These are phyloP conservation scores for Habroteleia sp. DNA, from an alignment of 2,888 invertebrate genomes.

Conservation along the genomic window DNA sequence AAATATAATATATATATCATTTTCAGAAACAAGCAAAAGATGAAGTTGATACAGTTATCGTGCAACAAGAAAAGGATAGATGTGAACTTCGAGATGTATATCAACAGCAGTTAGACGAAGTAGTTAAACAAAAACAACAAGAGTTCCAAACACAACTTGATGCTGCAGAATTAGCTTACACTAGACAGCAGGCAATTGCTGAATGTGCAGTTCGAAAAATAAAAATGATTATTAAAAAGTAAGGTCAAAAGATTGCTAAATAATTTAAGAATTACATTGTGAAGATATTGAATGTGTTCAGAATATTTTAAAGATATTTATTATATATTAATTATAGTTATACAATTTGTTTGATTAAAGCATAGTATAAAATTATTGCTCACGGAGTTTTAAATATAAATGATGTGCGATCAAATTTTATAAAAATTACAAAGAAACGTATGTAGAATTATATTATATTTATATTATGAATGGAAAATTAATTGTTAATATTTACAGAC, in stretches of 20 bases:
- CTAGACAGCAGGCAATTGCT: constrained; percentile 85
- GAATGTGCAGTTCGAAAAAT: constrained; percentile 88
- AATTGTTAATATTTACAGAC: constrained; percentile 82
- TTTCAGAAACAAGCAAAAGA: constrained; percentile 81
- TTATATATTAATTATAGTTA: no score
- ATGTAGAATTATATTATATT: no score
- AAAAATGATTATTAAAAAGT: constrained; percentile 86
- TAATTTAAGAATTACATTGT: no score
- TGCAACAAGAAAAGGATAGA: constrained; percentile 85
- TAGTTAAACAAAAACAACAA: constrained; percentile 88
- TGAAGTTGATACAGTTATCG: constrained; percentile 77
- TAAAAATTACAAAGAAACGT: no score
- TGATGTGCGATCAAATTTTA: no score
- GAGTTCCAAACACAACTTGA: constrained; percentile 90
- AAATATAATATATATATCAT: not conserved
- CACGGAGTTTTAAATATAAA: no score
- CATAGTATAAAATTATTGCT: no score
- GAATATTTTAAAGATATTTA: no score
- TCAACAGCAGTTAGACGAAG: constrained; percentile 90
- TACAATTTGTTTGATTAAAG: no score
- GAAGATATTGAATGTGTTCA: no score
- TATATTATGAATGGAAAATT: no score
- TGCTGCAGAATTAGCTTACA: constrained; percentile 85
- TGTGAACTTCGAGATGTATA: constrained; percentile 88
- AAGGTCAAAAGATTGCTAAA: no score